These are phyloP conservation scores for Saccostrea glomerata DNA, from an alignment of 1,140 invertebrate genomes.

Conservation along the genomic window DNA sequence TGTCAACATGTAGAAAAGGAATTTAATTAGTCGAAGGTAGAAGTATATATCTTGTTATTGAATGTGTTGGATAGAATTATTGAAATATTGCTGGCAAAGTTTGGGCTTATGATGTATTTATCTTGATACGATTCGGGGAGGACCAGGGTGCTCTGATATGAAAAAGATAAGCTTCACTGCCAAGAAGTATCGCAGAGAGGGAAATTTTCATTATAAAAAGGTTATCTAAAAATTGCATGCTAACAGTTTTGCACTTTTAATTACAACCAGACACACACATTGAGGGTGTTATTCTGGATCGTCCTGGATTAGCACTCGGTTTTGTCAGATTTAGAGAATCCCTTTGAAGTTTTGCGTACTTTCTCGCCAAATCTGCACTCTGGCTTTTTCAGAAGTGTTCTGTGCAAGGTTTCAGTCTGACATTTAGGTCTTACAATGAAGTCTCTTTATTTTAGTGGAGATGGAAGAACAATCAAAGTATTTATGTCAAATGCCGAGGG, in stretches of 20 bases:
- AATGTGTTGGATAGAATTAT: conserved; percentile 15
- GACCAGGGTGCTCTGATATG: background rate
- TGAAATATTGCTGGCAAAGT: background rate
- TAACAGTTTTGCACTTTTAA: conserved; percentile 31
- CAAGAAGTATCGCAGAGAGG: background rate
- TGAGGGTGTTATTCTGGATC: conserved; percentile 22
- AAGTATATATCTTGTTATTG: conserved; percentile 11
- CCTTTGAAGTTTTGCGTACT: conserved; percentile 25
- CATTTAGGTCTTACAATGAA: background rate
- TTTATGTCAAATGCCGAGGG: conserved; percentile 55
- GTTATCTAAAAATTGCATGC: conserved; percentile 35
- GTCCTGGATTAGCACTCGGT: conserved; percentile 15
- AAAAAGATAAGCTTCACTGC: conserved; percentile 30
- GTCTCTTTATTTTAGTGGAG: conserved; percentile 60
- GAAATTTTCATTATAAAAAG: conserved; percentile 30
- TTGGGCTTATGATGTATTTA: background rate
- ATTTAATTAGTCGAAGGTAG: background rate
- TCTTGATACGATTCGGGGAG: background rate
- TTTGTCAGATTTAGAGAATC: conserved; percentile 12
- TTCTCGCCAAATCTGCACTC: conserved; percentile 26
- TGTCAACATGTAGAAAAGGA: conserved; percentile 7
- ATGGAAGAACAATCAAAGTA: conserved; percentile 65
- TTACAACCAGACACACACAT: conserved; percentile 27
- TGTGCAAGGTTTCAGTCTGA: conserved; percentile 17
- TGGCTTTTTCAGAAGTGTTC: conserved; percentile 27